A percentile compares a stretch with the other conserved stretches of the same genome.
Evolutionary conservation across 1,140 invertebrate genomes (phyloP).

Genomic region (Monochamus saltuarius): DNA sequence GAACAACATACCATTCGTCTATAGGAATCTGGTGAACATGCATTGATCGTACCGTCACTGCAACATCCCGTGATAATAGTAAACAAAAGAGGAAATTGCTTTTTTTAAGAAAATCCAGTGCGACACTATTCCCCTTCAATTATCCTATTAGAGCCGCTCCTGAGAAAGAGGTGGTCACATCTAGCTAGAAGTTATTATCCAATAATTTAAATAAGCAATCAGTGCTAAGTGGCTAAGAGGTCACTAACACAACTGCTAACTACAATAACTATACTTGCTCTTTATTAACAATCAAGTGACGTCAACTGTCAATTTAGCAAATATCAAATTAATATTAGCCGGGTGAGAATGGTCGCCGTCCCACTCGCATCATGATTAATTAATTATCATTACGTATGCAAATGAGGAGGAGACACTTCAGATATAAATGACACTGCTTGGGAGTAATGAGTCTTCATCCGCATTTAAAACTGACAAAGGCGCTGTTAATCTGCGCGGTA

Average conservation of each 20-base stretch:
- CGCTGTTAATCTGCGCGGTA: constrained; percentile 1
- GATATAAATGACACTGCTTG: constrained; percentile 1
- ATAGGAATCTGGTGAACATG: too few species aligned
- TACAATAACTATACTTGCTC: constrained; percentile 26
- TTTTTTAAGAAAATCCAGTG: too few species aligned
- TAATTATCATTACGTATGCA: constrained; percentile 20
- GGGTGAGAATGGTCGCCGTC: constrained; percentile 7
- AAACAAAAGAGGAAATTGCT: too few species aligned
- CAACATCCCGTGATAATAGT: too few species aligned
- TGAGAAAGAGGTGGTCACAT: too few species aligned
- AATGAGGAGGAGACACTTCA: constrained; percentile 2
- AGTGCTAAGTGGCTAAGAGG: constrained; percentile 38
- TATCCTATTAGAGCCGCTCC: too few species aligned
- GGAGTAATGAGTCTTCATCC: constrained; percentile 3
- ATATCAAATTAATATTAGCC: constrained; percentile 25
- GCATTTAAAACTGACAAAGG: constrained; percentile 3
- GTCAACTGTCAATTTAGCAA: constrained; percentile 28
- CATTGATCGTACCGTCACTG: too few species aligned
- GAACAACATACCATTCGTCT: too few species aligned
- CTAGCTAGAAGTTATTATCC: constrained; percentile 11
- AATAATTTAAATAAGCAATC: constrained; percentile 40
- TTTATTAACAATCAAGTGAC: constrained; percentile 33
- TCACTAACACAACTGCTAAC: constrained; percentile 35
- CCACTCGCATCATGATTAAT: constrained; percentile 14
- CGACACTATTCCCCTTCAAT: too few species aligned